Evolutionary conservation across 2,797 vertebrate genomes (phyloP).

Genomic region (Benthosema pterotum): DNA sequence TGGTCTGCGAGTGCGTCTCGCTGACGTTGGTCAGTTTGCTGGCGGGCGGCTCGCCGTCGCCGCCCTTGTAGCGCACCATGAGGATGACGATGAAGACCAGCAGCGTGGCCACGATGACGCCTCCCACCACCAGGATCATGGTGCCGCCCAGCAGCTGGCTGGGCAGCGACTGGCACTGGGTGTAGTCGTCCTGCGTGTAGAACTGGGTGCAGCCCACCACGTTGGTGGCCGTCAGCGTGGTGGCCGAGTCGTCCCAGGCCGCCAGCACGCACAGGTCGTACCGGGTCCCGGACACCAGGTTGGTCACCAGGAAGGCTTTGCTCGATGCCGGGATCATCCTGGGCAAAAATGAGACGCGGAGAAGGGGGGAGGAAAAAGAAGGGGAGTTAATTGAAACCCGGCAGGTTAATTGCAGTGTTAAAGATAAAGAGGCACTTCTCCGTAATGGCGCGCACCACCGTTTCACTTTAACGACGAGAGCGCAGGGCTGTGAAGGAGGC

Average conservation of each 20-base stretch:
- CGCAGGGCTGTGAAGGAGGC: constrained; percentile 7
- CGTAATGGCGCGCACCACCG: not conserved
- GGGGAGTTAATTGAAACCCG: constrained; percentile 3
- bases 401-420: constrained; percentile 18
- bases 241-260: constrained; percentile 93
- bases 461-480: not conserved
- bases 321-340: constrained; percentile 96
- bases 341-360: constrained; percentile 22
- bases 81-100: constrained; percentile 93
- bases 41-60: constrained; percentile 46
- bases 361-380: too few species aligned
- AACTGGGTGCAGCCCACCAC: constrained; percentile 92
- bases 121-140: constrained; percentile 94
- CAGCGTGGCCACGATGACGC: constrained; percentile 91
- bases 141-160: constrained; percentile 92
- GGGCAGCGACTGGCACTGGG: constrained; percentile 89
- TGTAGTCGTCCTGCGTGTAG: constrained; percentile 89
- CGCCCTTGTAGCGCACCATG: constrained; percentile 91
- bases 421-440: not conserved
- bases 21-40: constrained; percentile 84
- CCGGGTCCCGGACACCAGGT: constrained; percentile 89
- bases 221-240: constrained; percentile 91
- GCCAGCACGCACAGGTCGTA: constrained; percentile 94
- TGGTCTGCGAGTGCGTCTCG: constrained; percentile 89
- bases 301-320: constrained; percentile 91